Evolutionary conservation across 2,797 vertebrate genomes (phyloP).

Genomic region (Periparus ater): DNA sequence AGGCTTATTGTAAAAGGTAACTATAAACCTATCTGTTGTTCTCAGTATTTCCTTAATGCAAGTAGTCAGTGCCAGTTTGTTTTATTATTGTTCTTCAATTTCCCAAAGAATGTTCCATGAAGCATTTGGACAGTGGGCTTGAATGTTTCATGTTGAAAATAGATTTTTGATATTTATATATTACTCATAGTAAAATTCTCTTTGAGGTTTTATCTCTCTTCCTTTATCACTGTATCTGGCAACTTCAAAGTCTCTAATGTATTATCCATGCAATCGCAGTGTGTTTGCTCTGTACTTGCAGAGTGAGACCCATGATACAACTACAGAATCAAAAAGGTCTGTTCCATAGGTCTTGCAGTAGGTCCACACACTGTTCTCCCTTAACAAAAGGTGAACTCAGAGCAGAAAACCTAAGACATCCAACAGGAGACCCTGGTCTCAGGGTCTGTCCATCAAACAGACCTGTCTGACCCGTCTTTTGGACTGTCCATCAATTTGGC

Average conservation of each 20-base stretch:
- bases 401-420: neutral
- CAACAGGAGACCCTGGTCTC: neutral
- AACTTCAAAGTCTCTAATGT: slow-evolving; percentile 47
- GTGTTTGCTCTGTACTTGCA: neutral
- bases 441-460: neutral
- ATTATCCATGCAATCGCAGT: slow-evolving; percentile 28
- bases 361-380: neutral
- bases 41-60: neutral
- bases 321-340: neutral
- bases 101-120: neutral
- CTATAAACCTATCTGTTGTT: neutral
- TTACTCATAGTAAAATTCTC: slow-evolving; percentile 29
- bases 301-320: neutral
- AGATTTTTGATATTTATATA: slow-evolving; percentile 20
- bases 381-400: neutral
- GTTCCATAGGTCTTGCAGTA: neutral
- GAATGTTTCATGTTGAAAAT: neutral
- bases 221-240: slow-evolving; percentile 9
- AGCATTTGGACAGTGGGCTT: neutral
- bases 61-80: neutral
- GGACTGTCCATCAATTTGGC: neutral
- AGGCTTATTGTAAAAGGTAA: neutral
- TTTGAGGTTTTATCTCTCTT: slow-evolving; percentile 38
- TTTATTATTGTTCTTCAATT: neutral
- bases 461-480: neutral